These are phyloP conservation scores for Phaethon lepturus DNA, from an alignment of 2,113 vertebrate species.

Conservation along the genomic window DNA sequence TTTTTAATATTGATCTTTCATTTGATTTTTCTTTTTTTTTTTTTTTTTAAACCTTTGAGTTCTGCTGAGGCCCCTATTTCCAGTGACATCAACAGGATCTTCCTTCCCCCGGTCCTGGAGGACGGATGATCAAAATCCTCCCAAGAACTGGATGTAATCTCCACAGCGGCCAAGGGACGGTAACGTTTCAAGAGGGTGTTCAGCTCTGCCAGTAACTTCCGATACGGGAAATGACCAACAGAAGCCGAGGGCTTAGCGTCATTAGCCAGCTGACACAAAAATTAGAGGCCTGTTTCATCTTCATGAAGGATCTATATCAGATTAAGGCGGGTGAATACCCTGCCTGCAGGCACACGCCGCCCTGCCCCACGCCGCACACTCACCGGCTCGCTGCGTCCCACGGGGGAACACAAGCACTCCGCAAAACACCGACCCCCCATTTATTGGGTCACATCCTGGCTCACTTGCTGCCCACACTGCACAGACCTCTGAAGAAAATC, in stretches of 20 bases:
- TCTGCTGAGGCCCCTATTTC: not conserved
- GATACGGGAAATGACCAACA: not conserved
- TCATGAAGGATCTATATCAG: not conserved
- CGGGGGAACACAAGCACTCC: rapidly evolving
- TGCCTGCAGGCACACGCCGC: rapidly evolving
- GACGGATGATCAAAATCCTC: not conserved
- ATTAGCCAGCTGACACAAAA: not conserved
- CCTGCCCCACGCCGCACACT: rapidly evolving
- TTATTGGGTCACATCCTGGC: not conserved
- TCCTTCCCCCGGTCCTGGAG: not conserved
- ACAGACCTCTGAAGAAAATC: not conserved
- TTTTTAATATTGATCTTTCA: not conserved
- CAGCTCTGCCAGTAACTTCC: not conserved
- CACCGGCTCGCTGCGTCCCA: rapidly evolving
- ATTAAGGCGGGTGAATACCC: rapidly evolving
- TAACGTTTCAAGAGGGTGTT: rapidly evolving
- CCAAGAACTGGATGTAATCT: not conserved
- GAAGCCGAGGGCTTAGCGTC: not conserved
- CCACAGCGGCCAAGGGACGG: rapidly evolving
- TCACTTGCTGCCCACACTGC: not conserved
- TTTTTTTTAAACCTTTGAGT: not conserved
- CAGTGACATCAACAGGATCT: not conserved
- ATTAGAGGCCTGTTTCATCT: not conserved
- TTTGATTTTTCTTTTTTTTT: not conserved
- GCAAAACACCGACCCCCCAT: not conserved